Evolutionary conservation across 2,113 vertebrate genomes (phyloP), one percentile per base, ranked within the genome.

Genomic region (Sinosuthora webbiana): DNA sequence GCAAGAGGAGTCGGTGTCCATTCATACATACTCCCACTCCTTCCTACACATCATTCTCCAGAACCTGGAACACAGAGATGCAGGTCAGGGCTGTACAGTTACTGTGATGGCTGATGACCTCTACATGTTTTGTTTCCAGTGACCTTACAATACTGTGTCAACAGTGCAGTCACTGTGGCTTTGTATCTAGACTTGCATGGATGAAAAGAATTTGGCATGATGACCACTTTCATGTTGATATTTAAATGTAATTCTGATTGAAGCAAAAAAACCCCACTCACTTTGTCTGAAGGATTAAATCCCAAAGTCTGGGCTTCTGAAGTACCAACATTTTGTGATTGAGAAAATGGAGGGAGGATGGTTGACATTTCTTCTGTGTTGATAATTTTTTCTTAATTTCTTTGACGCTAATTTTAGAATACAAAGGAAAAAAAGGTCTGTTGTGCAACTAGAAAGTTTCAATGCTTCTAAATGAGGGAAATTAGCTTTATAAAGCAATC

Each of bases 21-120:
- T 99, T 94, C 99, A 99, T 96, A 98, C 98, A 0, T 99, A 99
- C 82, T 99, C 98, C 49, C 99, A 99, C 95, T 98, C 98, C 74
- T 99, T 99, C 94, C 98, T 99, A 68, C 99, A 99, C 95, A 98
- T 98, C 45, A 99, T 99, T 87, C 98, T 99, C 5, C 98, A 98
- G 84, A 98, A 99, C 90, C 94, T 99, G 97, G 98, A 99, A 96
- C 99, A 99, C 98, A 96, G 98, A 95, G 99, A 99, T 53, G 74
- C 98, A 98, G 98, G 98, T 99, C 92, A 98, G 98, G 65, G 62
- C 50, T 83, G 39, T 56, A 11, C 41, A 70, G 3, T 56, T 70
- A 1, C 41, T 39, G 73, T 91, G 71, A 25, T 90, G 63, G 42
- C 60, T 77, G 37, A 52, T 80, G 56, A 41, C 24, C 55, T 87